A percentile compares a stretch with the other conserved stretches of the same genome.
These are phyloP conservation scores for Thereva nobilitata DNA, from an alignment of 2,888 invertebrate species.

Conservation along the genomic window DNA sequence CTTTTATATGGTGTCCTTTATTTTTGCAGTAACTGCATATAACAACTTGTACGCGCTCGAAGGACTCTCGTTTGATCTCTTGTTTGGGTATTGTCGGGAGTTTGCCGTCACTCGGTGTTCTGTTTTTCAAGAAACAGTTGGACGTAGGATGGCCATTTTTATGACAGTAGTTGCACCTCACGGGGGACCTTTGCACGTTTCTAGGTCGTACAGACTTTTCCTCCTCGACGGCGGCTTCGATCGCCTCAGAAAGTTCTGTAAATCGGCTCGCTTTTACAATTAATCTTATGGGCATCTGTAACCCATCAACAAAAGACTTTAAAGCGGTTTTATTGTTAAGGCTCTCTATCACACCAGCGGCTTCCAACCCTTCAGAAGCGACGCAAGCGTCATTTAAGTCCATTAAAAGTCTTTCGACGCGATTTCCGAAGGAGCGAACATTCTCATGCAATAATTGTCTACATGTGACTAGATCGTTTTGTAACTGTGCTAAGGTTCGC, in stretches of 20 bases:
- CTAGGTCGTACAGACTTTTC: constrained; percentile 1
- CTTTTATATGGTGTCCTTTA: constrained; percentile 9
- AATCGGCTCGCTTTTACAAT: constrained; percentile 28
- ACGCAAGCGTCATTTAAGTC: constrained; percentile 18
- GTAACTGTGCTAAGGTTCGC: too few species aligned
- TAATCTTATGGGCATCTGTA: constrained; percentile 9
- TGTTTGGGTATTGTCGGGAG: background rate
- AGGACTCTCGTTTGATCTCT: background rate
- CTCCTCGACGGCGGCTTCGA: constrained; percentile 28
- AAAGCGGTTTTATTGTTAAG: constrained; percentile 17
- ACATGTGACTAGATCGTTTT: too few species aligned
- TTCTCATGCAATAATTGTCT: too few species aligned
- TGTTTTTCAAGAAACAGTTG: background rate
- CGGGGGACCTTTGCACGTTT: too few species aligned
- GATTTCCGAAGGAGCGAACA: too few species aligned
- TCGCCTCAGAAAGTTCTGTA: constrained; percentile 9
- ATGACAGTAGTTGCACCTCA: background rate
- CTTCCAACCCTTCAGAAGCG: constrained; percentile 6
- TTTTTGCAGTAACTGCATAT: constrained; percentile 19
- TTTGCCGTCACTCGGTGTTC: too few species aligned
- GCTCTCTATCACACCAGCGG: background rate
- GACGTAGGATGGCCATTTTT: background rate
- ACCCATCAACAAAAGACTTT: constrained; percentile 25
- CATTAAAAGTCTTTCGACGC: background rate
- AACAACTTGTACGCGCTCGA: background rate